Evolutionary conservation across 2,113 vertebrate genomes (phyloP), one percentile per base, ranked within the genome.

Genomic region (Urocolius indicus): DNA sequence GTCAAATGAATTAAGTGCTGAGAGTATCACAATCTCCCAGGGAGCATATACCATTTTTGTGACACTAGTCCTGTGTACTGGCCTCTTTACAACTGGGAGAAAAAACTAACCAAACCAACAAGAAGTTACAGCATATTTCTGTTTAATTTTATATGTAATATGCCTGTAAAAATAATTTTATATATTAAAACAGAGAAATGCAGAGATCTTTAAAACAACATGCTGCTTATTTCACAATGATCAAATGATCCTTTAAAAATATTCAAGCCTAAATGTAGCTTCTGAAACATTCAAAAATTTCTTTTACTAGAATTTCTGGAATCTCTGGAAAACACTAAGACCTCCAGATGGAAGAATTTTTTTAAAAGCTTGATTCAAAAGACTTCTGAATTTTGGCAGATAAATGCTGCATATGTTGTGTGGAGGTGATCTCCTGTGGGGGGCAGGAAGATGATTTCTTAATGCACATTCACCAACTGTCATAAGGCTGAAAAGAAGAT

Each of bases 381-480:
- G 90, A 69, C 94, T 97, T 92, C 41, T 90, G 91, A 96, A 87
- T 92, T 95, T 97, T 98, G 98, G 98, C 97, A 98, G 91, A 97
- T 74, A 36, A 95, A 84, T 58, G 87, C 94, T 96, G 94, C 97
- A 97, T 97, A 98, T 97, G 98, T 90, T 97, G 93, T 96, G 93
- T 90, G 82, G 97, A 97, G 95, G 96, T 97, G 96, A 87, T 90
- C 94, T 96, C 95, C 96, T 90, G 94, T 95, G 91, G 95, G 88
- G 93, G 91, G 97, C 96, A 97, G 96, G 96, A 98, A 98, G 97
- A 94, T 94, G 91, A 96, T 96, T 95, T 94, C 93, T 97, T 94
- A 97, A 95, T 94, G 96, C 94, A 94, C 96, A 96, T 92, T 94
- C 89, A 93, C 58, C 84, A 84, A 83, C 96, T 96, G 87, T 86